Evolutionary conservation across 2,888 invertebrate genomes (phyloP).

Genomic region (Nipponacmea schrenckii): DNA sequence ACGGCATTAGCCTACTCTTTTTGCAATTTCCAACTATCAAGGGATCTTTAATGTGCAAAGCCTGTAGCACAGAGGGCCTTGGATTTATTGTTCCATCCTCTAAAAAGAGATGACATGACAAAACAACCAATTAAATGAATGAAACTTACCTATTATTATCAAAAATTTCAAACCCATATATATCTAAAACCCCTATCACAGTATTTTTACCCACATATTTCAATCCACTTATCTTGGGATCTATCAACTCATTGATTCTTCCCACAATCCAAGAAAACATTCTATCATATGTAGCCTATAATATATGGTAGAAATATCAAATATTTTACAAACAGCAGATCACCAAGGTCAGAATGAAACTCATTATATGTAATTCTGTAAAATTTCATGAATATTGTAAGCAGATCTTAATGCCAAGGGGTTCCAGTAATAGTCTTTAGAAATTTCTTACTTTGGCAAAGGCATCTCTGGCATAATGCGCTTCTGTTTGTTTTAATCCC

Average conservation of each 20-base stretch:
- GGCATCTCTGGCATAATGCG: slow-evolving; percentile 89
- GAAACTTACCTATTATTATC: slow-evolving; percentile 83
- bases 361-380: background rate
- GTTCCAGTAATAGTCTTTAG: background rate
- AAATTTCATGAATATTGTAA: too few relatives aligned
- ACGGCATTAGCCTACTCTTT: too few relatives aligned
- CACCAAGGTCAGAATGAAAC: background rate
- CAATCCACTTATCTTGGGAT: slow-evolving; percentile 73
- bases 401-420: background rate
- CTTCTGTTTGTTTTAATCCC: slow-evolving; percentile 85
- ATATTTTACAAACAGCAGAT: background rate
- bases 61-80: too few relatives aligned
- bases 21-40: too few relatives aligned
- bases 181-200: slow-evolving; percentile 94
- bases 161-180: slow-evolving; percentile 99
- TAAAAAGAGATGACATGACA: background rate
- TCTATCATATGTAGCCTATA: slow-evolving; percentile 88
- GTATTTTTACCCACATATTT: slow-evolving; percentile 76
- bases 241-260: slow-evolving; percentile 90
- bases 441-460: slow-evolving; percentile 79
- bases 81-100: background rate
- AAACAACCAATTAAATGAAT: background rate
- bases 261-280: slow-evolving; percentile 94
- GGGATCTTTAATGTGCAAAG: too few relatives aligned
- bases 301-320: slow-evolving; percentile 8